Evolutionary conservation across 2,797 vertebrate genomes (phyloP), one percentile per base, ranked within the genome.

Genomic region (Stomatorhinus walkeri): DNA sequence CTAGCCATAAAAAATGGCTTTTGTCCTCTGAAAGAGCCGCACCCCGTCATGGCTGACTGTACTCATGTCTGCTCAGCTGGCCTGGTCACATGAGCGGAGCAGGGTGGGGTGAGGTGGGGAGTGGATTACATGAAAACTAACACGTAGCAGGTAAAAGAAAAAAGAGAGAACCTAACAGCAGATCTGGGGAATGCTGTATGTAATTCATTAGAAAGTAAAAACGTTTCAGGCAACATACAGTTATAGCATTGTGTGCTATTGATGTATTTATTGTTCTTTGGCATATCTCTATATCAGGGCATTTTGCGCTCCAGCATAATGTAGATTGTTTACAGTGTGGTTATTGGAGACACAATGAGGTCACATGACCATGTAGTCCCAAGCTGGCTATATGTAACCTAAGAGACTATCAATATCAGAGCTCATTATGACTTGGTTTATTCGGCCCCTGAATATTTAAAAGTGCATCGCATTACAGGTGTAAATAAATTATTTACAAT

Each of bases 391-490:
- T 46, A 87, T 91, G 94, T 92, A 93, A 95, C 93, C 90, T 87
- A 94, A 95, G 94, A 93, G 87, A 90, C 92, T 92, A 43, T 61
- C 93, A 93, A 95, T 95, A 95, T 94, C 91, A 92, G 91, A 91
- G 90, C 36, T 91, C 92, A 92, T 95, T 96, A 96, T 96, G 94
- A 95, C 92, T 91, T 93, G 92, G 91, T 92, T 90, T 93, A 95
- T 94, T 93, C 94, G 93, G 92, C 92, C 88, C 91, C 90, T 96
- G 92, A 95, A 95, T 96, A 95, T 94, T 96, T 95, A 93, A 95
- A 92, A 90, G 52, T 9, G 88, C 92, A 93, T 96, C 94, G 91
- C 90, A 90, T 96, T 93, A 91, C 95, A 95, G 93, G 95, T 95
- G 89, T 93, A 89, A 22, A 92, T 94, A 59, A 95, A 96, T 95